phyloP scores from a whole-genome alignment of 1,140 invertebrate species.

The Ips typographus region DNA sequence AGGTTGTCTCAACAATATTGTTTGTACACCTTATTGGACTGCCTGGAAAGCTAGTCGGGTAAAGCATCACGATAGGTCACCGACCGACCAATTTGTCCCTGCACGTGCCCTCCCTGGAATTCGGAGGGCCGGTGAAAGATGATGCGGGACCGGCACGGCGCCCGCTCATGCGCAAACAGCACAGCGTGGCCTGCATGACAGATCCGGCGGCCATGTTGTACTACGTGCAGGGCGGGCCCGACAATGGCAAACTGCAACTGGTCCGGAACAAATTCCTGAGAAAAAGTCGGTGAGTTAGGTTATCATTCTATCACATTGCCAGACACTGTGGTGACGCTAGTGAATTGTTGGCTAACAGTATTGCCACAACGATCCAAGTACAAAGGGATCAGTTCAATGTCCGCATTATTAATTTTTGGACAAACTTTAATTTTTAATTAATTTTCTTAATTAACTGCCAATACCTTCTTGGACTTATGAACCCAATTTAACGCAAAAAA shows the following conservation, averaged over 20 bases:
- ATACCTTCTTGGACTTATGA: no score
- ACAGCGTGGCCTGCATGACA: constrained; percentile 39
- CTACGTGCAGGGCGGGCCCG: constrained; percentile 46
- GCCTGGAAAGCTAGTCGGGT: not conserved
- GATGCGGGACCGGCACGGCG: constrained; percentile 2
- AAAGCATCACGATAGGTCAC: constrained; percentile 18
- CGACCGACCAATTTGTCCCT: constrained; percentile 25
- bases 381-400: no score
- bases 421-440: no score
- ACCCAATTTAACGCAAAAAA: no score
- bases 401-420: no score
- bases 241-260: constrained; percentile 39
- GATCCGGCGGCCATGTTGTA: constrained; percentile 46
- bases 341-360: no score
- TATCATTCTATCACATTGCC: no score
- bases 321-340: no score
- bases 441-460: no score
- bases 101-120: constrained; percentile 7
- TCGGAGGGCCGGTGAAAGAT: constrained; percentile 10
- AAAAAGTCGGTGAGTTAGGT: constrained; percentile 47
- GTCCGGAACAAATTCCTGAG: constrained; percentile 47
- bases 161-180: constrained; percentile 32
- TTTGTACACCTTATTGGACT: not conserved
- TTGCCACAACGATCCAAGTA: no score
- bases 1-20: not conserved